Base-by-base conservation (phyloP, 2,113 vertebrate genomes). In the Glaucomys volans region DNA sequence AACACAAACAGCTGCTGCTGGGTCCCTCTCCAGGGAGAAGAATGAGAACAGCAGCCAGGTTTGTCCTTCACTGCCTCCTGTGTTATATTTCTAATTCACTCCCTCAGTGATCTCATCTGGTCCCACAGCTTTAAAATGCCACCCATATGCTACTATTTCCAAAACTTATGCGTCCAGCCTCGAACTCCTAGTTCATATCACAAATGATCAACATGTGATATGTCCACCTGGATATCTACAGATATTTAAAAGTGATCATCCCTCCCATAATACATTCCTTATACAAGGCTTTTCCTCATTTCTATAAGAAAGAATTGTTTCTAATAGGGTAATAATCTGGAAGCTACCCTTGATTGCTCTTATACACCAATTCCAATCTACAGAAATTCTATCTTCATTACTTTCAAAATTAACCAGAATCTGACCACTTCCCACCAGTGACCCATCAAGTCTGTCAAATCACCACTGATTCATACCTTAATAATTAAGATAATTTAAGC, bases 1-100 rank as follows among this genome's bases (percentile, higher is more conserved):
- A 95, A 95, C 71, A 71, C 72, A 97, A 98, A 96, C 54, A 93
- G 62, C 67, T 35, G 87, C 35, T 69, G 42, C 5, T 3, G 64
- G 82, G 72, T 44, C 54, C 57, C 28, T 91, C 95, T 71, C 94
- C 54, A 72, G 87, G 87, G 86, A 95, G 22, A 93, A 95, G 79
- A 80, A 0, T 16, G 14, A 54, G 79, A 47, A 87, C 90, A 89
- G 52, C 69, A 91, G 67, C 5, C 71, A 91, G 32, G 83, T 77
- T 32, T 69, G 37, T 26, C 28, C 35, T 97, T 83, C 86, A 18
- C 30, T 30, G 74, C 8, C 57, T 66, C 37, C 20, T 9, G 4
- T 12, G 69, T 8, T 64, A 44, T 47, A 67, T 42, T 80, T 91
- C 35, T 52, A 88, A 67, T 86, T 69, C 50, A 69, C 2, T 83